Base-by-base conservation (phyloP, 2,888 invertebrate genomes). In the Pyrrhosoma nymphula region DNA sequence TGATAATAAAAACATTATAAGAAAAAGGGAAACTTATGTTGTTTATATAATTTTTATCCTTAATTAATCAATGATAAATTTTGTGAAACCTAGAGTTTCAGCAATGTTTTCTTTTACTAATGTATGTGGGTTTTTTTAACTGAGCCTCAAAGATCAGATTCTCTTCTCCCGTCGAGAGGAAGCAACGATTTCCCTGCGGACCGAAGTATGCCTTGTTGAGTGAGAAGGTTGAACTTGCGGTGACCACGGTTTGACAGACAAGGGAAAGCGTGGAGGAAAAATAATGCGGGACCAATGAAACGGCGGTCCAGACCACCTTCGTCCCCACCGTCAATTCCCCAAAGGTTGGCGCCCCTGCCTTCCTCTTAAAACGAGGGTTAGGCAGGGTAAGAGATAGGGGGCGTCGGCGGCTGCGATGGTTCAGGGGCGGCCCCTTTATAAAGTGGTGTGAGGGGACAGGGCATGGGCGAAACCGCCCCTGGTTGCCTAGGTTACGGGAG, bases 401-500 rank as follows among this genome's bases (percentile, higher is more conserved):
- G 82, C 69, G 35, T 14, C 60, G 60, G 60, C 60, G 60, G 69
- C n/a, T 23, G 23, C 69, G 69, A 20, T 60, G 60, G 60, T 60
- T 18, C 60, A 60, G 60, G 16, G 60, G 23, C 26, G 69, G 69
- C 69, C 69, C 26, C 69, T 69, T 26, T 26, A 26, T 20, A 12
- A n/a, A 35, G 88, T n/a, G 89, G 55, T 56, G 89, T 47, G 47
- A 82, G 82, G 35, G 18, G 20, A 47, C 26, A 55, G 89, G 55
- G 89, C 89, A 56, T 89, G 89, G 89, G 56, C 35, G 89, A 89
- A 89, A 56, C 89, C 89, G 56, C 89, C 89, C 60, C 91, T 56
- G 93, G 93, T 93, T 93, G 93, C 93, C 93, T 93, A 93, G 93
- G 93, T 93, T 75, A 93, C 93, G 69, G 47, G 75, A 63, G 91